Evolutionary conservation across 2,113 vertebrate species (phyloP), one percentile per base, ranked within the genome.

Genomic region (Psephotus haematonotus): DNA sequence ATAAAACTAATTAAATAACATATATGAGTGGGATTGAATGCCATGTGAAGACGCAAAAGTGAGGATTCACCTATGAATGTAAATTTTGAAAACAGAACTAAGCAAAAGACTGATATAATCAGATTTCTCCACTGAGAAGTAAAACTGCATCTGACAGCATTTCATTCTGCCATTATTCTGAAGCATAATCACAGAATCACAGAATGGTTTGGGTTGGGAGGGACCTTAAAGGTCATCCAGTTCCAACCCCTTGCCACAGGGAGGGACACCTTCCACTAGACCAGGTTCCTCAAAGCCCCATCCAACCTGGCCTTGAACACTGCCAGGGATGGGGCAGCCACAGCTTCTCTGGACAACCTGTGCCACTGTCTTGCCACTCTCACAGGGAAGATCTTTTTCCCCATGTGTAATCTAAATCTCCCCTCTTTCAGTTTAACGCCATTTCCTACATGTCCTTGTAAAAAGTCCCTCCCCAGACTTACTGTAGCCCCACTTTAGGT

Each of bases 101-200:
- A 84, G 41, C 18, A 91, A 46, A 91, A 75, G 31, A 59, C 18
- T 52, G 57, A 77, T 60, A 29, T 6, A 60, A 20, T 50, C 24
- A 9, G 29, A 33, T 68, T 77, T 78, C 43, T 78, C 39, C 50
- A 71, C 37, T 71, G 37, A 90, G 46, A 82, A 82, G 67, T 27
- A 11, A 3, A 74, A 83, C 65, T 83, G 50, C 41, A 70, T 62
- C 44, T 86, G 60, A 78, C 46, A 82, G 55, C 60, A 74, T 46
- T 95, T 94, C 79, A 17, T 92, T 90, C 60, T 95, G 74, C n/a
- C 41, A n/a, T 78, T 62, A 89, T 55, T 85, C 17, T 60, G 46
- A 76, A 87, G 33, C 7, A 5, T 59, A 71, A 78, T 59, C 57
- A 59, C 57, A 23, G 55, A 57, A 57, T 14, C 55, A 57, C 8